Percentiles rank a stretch among this genome's conserved stretches.
Conservation (phyloP, 2,113 vertebrate species). For the Pollachius pollachius region DNA sequence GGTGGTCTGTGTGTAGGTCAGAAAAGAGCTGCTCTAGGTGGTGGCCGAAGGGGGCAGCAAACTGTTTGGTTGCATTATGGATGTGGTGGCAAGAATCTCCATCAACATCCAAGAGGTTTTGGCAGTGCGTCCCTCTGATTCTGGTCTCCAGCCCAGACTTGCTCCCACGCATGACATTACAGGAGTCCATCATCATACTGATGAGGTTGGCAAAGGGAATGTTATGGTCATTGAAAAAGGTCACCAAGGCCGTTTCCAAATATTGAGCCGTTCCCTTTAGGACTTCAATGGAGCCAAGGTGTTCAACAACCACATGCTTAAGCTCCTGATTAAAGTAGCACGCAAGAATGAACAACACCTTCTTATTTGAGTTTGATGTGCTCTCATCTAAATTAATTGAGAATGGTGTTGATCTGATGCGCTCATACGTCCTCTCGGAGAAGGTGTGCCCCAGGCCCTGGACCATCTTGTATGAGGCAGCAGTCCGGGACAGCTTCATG, state of each 20-base stretch:
- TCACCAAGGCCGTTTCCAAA: too few species aligned
- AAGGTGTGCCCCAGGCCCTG: slow-evolving; percentile 4
- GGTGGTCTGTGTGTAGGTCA: background rate
- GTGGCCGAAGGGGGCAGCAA: too few species aligned
- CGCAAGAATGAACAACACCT: slow-evolving; percentile 2
- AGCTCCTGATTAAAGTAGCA: slow-evolving; percentile 6
- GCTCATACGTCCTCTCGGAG: slow-evolving; percentile 2
- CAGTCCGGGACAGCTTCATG: slow-evolving; percentile 10
- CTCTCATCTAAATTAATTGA: slow-evolving; percentile 16
- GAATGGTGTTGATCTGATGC: background rate
- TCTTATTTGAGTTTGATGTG: slow-evolving; percentile 5
- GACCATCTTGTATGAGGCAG: background rate
- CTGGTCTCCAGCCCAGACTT: too few species aligned
- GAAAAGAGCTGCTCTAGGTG: too few species aligned
- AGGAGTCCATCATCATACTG: too few species aligned
- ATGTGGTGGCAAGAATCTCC: background rate
- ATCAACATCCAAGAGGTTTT: background rate
- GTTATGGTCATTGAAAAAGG: too few species aligned
- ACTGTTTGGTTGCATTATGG: too few species aligned
- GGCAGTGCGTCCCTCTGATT: background rate
- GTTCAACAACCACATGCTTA: slow-evolving; percentile 9
- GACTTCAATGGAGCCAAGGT: too few species aligned
- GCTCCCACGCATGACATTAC: too few species aligned
- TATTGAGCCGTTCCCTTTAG: too few species aligned
- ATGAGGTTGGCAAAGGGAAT: too few species aligned